Evolutionary conservation across 2,113 vertebrate species (phyloP), one percentile per base, ranked within the genome.

Genomic region (Myiozetetes cayanensis): DNA sequence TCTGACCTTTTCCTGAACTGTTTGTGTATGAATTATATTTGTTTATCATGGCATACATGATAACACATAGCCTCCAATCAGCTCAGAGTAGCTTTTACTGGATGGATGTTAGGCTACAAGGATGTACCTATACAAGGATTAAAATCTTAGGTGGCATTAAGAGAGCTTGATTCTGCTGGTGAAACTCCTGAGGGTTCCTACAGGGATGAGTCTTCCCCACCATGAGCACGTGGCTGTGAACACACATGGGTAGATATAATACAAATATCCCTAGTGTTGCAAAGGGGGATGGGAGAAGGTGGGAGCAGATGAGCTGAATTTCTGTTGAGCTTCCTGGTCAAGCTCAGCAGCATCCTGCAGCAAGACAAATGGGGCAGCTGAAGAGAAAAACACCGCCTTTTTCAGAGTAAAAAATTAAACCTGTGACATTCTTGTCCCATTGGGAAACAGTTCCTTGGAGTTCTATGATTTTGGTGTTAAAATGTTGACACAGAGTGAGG

Each of bases 211-310:
- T 65, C 18, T 63, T 68, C 27, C 14, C 5, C 16, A n/a, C 5
- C 11, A 20, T 6, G 10, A 85, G 24, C 33, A 52, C 0, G 6
- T 24, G 33, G 33, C 53, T 71, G 31, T 25, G 63, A 75, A 52
- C 14, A 65, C 1, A 7, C 20, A 6, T 65, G 6, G 0, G 3
- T 25, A 59, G 44, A 68, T 18, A 50, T 1, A 44, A 58, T 7
- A 44, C 21, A n/a, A 58, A 53, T 31, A 9, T 70, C 37, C 53
- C 15, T 58, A 3, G 6, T 5, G 5, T 2, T 2, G 4, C 6
- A 6, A 25, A 47, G 18, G 21, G 61, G 4, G 6, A n/a, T 62
- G 59, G 59, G 23, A 52, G 5, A 44, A 53, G 35, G 6, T 24
- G 62, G 24, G 8, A 62, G 14, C 12, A 50, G 15, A 4, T 46